Base-by-base conservation (phyloP, 2,888 invertebrate species). In the Erebia epiphron region DNA sequence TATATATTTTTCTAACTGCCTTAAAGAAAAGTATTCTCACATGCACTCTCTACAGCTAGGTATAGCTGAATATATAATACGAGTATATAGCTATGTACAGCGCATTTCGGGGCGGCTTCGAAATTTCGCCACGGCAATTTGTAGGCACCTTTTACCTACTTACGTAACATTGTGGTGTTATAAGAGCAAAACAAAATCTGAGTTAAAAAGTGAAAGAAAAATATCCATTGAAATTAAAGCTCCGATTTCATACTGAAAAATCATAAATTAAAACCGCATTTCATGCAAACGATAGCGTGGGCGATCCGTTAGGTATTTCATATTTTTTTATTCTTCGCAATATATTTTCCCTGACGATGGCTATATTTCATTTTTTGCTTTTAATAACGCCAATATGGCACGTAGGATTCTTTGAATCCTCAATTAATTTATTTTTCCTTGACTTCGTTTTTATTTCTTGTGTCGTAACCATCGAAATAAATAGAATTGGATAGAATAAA, bases 231-330 rank as follows among this genome's bases (percentile, higher is more conserved):
- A 16, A 10, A 41, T 60, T 60, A 11, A 41, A 60, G 41, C 43
- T 41, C 60, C 10, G 60, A 46, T 62, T 49, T 49, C 21, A 49
- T 62, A 46, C 21, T 62, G 49, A 49, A 62, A 62, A 49, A 7
- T 49, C 62, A 62, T 62, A 62, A 62, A 62, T 62, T 62, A 14
- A 35, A 16, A 41, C 60, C 60, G 41, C 60, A 60, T 60, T 43
- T 62, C 61, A 21, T 49, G 62, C 49, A 62, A 21, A 62, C 46
- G 61, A 62, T 46, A 62, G 49, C 49, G 46, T 49, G 46, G 62
- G 46, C 46, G 43, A 21, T 18, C 9, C 21, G 49, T 14, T 13
- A 14, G 46, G 49, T 49, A 46, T 46, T 18, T 18, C 11, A 18
- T 61, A 26, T 41, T 43, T 62, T 61, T 62, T 49, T 49, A 49